Evolutionary conservation across 2,797 vertebrate genomes (phyloP), one percentile per base, ranked within the genome.

Genomic region (Anabacerthia variegaticeps): DNA sequence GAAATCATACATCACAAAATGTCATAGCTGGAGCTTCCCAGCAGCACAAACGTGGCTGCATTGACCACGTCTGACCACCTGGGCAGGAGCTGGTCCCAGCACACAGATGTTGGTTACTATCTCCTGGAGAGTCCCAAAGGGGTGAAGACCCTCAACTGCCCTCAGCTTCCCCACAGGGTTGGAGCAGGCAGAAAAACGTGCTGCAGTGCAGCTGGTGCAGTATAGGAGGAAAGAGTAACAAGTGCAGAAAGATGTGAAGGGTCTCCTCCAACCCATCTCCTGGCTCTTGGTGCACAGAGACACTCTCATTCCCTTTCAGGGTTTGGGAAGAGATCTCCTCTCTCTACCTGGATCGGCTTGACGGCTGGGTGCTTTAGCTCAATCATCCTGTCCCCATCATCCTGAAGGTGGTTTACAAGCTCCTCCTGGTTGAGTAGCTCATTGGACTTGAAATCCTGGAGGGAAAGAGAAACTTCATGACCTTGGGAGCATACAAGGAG

Each of bases 401-500:
- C 99, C 98, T 99, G 98, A 32, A 99, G 97, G 78, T 97, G 97
- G 98, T 99, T 99, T 91, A 99, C 99, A 14, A 98, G 97, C 27
- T 97, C 97, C 96, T 99, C 99, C 36, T 99, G 99, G 54, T 94
- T 97, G 96, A 99, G 97, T 91, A 99, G 98, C 69, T 98, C 99
- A 24, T 98, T 98, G 96, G 98, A 98, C 98, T 99, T 99, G 96
- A 99, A 99, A 93, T 98, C 98, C 99, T 99, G 93, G 71, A 97
- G 12, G 26, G 61, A 55, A 30, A 51, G 26, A 55, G 14, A 84
- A 89, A 82, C 8, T 54, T 75, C n/a, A n/a, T 51, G 52, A 21
- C 37, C 8, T 6, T 27, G 34, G 52, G 69, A 90, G 41, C 28
- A 28, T 0, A 0, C 27, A 63, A 55, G 23, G 37, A 71, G 46